A percentile compares a stretch with the other conserved stretches of the same genome.
Evolutionary conservation across 2,797 vertebrate species (phyloP).

Genomic region (Coregonus ussuriensis): DNA sequence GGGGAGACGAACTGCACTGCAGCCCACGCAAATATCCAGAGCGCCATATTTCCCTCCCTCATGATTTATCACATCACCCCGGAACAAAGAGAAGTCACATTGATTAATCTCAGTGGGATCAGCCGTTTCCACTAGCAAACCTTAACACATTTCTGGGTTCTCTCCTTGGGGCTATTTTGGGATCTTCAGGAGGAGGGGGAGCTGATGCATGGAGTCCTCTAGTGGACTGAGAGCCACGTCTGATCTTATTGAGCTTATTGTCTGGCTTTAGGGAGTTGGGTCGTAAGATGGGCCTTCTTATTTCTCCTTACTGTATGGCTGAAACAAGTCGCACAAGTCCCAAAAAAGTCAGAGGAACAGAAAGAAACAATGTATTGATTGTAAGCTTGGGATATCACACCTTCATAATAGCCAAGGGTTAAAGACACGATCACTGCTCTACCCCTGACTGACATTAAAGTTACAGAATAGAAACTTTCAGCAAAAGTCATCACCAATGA

Average conservation of each 20-base stretch:
- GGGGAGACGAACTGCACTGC: conserved; percentile 37
- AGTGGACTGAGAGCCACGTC: conserved; percentile 30
- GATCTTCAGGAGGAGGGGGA: conserved; percentile 30
- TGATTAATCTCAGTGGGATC: conserved; percentile 45
- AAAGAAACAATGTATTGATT: neutral
- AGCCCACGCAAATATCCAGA: conserved; percentile 41
- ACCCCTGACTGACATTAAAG: neutral
- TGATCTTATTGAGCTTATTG: conserved; percentile 16
- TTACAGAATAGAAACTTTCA: neutral
- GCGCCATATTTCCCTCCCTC: conserved; percentile 21
- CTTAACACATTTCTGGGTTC: conserved; percentile 57
- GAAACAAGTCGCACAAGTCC: too few species aligned
- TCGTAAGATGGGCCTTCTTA: neutral
- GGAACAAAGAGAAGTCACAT: conserved; percentile 43
- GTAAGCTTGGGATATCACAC: neutral
- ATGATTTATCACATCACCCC: conserved; percentile 51
- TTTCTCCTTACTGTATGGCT: neutral
- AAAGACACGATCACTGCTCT: neutral
- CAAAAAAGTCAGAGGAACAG: too few species aligned
- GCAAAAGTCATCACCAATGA: neutral
- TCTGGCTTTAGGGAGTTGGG: conserved; percentile 19
- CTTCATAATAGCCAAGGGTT: neutral
- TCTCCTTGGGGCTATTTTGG: conserved; percentile 51
- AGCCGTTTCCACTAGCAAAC: conserved; percentile 53
- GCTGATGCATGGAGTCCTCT: conserved; percentile 30